A percentile compares a stretch with the other conserved stretches of the same genome.
Evolutionary conservation across 2,113 vertebrate species (phyloP).

Genomic region (Rhinolophus ferrumequinum): DNA sequence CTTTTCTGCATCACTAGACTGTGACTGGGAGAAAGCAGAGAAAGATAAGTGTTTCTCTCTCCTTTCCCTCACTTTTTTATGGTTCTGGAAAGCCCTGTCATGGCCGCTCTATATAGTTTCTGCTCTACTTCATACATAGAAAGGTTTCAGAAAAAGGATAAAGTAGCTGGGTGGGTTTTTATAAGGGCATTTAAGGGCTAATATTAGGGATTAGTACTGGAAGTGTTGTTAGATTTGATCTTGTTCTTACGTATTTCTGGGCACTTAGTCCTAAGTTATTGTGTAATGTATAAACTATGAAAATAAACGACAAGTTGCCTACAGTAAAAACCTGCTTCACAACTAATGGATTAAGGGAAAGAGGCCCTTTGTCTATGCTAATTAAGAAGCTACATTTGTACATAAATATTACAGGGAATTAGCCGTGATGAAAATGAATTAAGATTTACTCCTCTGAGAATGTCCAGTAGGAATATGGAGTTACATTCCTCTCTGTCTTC

Average conservation of each 20-base stretch:
- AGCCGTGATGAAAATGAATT: not conserved
- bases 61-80: too few species aligned
- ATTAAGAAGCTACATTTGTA: not conserved
- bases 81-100: not conserved
- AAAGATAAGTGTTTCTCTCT: not conserved
- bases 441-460: not conserved
- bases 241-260: not conserved
- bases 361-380: not conserved
- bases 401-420: not conserved
- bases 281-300: slow-evolving; percentile 54
- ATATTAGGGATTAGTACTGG: not conserved
- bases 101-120: not conserved
- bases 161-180: not conserved
- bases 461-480: not conserved
- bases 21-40: not conserved
- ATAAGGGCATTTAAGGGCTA: not conserved
- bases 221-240: not conserved
- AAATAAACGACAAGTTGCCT: not conserved
- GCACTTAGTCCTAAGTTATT: not conserved
- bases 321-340: slow-evolving; percentile 32
- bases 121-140: not conserved
- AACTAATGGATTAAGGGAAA: not conserved
- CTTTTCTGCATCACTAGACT: not conserved
- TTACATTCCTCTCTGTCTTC: not conserved
- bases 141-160: not conserved